These are phyloP conservation scores for Nowickia ferox DNA, from an alignment of 2,888 invertebrate genomes.

Conservation along the genomic window DNA sequence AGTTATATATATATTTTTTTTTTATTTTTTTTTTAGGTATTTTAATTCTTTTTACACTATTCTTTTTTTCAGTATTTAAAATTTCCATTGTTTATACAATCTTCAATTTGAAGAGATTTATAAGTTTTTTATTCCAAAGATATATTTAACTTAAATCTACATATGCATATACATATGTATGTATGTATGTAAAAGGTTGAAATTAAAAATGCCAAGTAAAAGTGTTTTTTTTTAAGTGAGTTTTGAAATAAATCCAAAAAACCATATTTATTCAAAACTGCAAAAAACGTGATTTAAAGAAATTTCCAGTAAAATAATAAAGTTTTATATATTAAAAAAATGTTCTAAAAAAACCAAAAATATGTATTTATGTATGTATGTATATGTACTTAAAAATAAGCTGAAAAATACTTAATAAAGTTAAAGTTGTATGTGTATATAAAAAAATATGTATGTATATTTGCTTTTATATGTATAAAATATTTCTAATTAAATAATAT, in stretches of 20 bases:
- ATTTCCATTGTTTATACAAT: slow-evolving; percentile 40
- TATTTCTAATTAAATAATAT: slow-evolving; percentile 65
- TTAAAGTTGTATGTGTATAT: slow-evolving; percentile 43
- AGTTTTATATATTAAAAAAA: slow-evolving; percentile 32
- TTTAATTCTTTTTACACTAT: slow-evolving; percentile 47
- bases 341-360: slow-evolving; percentile 31
- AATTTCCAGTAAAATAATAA: slow-evolving; percentile 46
- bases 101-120: slow-evolving; percentile 70
- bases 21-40: slow-evolving; percentile 67
- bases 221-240: slow-evolving; percentile 72
- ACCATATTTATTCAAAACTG: slow-evolving; percentile 82
- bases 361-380: not conserved
- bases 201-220: slow-evolving; percentile 73
- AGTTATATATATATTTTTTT: slow-evolving; percentile 43
- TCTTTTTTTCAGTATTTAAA: slow-evolving; percentile 23
- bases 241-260: slow-evolving; percentile 82
- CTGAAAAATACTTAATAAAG: slow-evolving; percentile 57
- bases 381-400: slow-evolving; percentile 44
- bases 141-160: not conserved
- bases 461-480: slow-evolving; percentile 46
- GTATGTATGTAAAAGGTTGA: not conserved
- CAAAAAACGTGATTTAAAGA: slow-evolving; percentile 73
- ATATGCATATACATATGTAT: too few species aligned
- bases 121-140: slow-evolving; percentile 20
- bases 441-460: slow-evolving; percentile 39